A percentile compares a stretch with the other conserved stretches of the same genome.
Evolutionary conservation across 2,888 invertebrate genomes (phyloP).

Genomic region (Alcis repandata): DNA sequence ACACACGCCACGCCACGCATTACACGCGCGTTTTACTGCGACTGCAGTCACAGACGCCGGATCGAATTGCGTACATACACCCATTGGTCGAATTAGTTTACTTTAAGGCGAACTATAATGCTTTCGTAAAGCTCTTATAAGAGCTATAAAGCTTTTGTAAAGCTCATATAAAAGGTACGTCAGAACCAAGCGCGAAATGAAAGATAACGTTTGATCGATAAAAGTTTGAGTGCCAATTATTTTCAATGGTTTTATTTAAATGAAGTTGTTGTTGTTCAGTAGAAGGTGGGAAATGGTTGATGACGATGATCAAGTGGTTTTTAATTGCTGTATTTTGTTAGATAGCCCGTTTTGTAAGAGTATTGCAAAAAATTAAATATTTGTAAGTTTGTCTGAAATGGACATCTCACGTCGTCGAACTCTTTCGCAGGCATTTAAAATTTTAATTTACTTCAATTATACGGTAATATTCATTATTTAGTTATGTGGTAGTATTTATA

Average conservation of each 20-base stretch:
- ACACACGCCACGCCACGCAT: conserved; percentile 39
- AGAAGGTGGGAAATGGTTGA: no score
- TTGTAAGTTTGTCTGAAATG: no score
- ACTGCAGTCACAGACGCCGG: conserved; percentile 42
- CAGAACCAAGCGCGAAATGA: conserved; percentile 11
- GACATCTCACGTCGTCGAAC: no score
- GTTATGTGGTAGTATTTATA: no score
- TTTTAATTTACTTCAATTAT: no score
- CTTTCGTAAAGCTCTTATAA: not conserved
- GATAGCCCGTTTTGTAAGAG: no score
- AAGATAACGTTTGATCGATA: conserved; percentile 1
- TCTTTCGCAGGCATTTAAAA: no score
- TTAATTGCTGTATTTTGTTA: no score
- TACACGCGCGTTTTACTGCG: conserved; percentile 58
- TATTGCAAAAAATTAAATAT: no score
- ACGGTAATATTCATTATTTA: no score
- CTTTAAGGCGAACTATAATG: conserved; percentile 19
- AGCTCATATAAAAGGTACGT: not conserved
- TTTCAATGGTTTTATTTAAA: not conserved
- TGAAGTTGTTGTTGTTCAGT: no score
- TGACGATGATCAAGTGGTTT: no score
- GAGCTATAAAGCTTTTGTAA: not conserved
- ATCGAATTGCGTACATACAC: conserved; percentile 34
- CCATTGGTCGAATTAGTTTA: conserved; percentile 27
- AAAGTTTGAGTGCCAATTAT: conserved; percentile 5